Evolutionary conservation across 2,888 invertebrate species (phyloP).

Genomic region (Bhutanitis thaidina): DNA sequence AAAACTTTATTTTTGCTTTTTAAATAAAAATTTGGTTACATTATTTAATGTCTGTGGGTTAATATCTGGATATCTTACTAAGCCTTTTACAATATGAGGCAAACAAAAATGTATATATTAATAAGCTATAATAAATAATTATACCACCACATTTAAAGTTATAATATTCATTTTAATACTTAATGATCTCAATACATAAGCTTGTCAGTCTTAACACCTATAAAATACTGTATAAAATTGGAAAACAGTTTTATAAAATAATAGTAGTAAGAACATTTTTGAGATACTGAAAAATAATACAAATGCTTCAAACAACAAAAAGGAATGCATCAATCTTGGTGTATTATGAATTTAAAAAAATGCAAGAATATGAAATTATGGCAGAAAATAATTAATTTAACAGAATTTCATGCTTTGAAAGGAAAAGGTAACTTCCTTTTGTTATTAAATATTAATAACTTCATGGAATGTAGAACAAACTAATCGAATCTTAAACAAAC

Average conservation of each 20-base stretch:
- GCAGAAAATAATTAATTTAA: not conserved
- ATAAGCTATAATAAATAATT: conserved; percentile 56
- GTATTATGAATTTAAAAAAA: conserved; percentile 24
- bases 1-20: conserved; percentile 67
- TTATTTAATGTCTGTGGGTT: conserved; percentile 60
- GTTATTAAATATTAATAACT: not conserved
- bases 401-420: not conserved
- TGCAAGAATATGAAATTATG: conserved; percentile 28
- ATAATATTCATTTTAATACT: conserved; percentile 62
- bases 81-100: conserved; percentile 38
- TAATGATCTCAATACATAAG: conserved; percentile 64
- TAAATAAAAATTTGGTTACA: conserved; percentile 68
- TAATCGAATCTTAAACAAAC: no score
- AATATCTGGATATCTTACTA: conserved; percentile 46
- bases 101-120: conserved; percentile 39
- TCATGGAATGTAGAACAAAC: conserved; percentile 14
- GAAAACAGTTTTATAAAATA: conserved; percentile 29
- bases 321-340: conserved; percentile 56
- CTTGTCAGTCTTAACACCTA: conserved; percentile 75
- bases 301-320: conserved; percentile 24
- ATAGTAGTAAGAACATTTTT: conserved; percentile 28
- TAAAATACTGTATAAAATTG: conserved; percentile 69
- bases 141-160: conserved; percentile 57
- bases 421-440: not conserved
- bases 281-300: conserved; percentile 52